Base-by-base conservation (phyloP, 2,888 invertebrate species). In the Uloborus plumipes region DNA sequence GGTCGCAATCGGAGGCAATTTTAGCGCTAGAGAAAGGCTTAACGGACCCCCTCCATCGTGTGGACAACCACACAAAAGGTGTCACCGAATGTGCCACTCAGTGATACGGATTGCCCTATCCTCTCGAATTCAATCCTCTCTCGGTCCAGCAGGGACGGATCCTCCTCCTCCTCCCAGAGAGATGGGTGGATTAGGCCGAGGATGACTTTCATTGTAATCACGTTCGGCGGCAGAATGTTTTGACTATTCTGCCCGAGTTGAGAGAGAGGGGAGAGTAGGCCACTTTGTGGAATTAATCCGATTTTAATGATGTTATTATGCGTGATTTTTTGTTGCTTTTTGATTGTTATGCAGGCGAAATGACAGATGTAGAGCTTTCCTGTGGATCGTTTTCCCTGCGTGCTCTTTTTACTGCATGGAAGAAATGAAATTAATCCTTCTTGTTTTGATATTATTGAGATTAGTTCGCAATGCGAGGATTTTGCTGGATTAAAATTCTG, bases 21-120 rank as follows among this genome's bases (percentile, higher is more conserved):
- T 55, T 51, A 53, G 22, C 18, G 59, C 18, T 47, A 39, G 76
- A 65, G 26, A 79, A 78, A 74, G 74, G 74, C 80, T 74, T 74
- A 81, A 50, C 51, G 1, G 18, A 22, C 62, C 69, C 70, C 74
- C 64, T 70, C 58, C 74, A 62, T 49, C 62, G 80, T 81, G 80
- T 74, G 80, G 80, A 81, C 80, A 81, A 81, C 80, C 80, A 47
- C 80, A 81, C 80, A 81, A 81, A 81, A 81, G 80, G 80, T 81
- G 74, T 74, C 80, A 74, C 64, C 26, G 69, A 55, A 61, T 59
- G 80, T 81, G 80, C 80, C 69, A 50, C 49, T 64, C 69, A 39
- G 69, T 70, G 80, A 81, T 81, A 81, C 50, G 67, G 64, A 51
- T 51, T 70, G 62, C 80, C n/a, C 80, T 74, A 55, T 74, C 64